phyloP scores from a whole-genome alignment of 2,113 vertebrate genomes.

The Oncorhynchus nerka region DNA sequence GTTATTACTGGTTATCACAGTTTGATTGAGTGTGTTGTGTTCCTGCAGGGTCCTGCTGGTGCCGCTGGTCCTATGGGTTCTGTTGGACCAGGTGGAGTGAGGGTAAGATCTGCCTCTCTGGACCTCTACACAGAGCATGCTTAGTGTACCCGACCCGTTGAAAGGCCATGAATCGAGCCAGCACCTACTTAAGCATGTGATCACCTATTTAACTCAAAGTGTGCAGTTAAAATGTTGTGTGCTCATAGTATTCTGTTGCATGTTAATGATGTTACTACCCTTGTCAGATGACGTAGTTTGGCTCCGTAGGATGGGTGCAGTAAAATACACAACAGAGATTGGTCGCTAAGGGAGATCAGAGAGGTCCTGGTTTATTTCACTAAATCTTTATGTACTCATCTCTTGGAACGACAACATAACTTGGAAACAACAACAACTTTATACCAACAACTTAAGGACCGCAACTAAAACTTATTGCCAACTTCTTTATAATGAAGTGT shows the following conservation, averaged over 20 bases:
- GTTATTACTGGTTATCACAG: slow-evolving; percentile 45
- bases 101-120: slow-evolving; percentile 77
- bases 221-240: background rate
- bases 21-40: slow-evolving; percentile 54
- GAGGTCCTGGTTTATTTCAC: too few species aligned
- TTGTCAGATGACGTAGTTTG: slow-evolving; percentile 2
- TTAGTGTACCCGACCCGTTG: slow-evolving; percentile 17
- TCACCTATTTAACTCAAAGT: slow-evolving; percentile 8
- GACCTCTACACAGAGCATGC: background rate
- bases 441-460: too few species aligned
- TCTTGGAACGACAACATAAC: too few species aligned
- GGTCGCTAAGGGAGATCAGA: too few species aligned
- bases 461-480: too few species aligned
- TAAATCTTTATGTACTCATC: too few species aligned
- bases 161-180: slow-evolving; percentile 32
- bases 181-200: slow-evolving; percentile 25
- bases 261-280: background rate
- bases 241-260: background rate
- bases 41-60: slow-evolving; percentile 83
- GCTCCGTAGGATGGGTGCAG: background rate
- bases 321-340: too few species aligned
- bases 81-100: slow-evolving; percentile 83
- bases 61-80: slow-evolving; percentile 86
- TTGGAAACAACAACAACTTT: too few species aligned
- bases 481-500: too few species aligned